Percentiles rank a stretch among this genome's conserved stretches.
Conservation (phyloP, 2,888 invertebrate species). For the Mechanitis mazaeus region DNA sequence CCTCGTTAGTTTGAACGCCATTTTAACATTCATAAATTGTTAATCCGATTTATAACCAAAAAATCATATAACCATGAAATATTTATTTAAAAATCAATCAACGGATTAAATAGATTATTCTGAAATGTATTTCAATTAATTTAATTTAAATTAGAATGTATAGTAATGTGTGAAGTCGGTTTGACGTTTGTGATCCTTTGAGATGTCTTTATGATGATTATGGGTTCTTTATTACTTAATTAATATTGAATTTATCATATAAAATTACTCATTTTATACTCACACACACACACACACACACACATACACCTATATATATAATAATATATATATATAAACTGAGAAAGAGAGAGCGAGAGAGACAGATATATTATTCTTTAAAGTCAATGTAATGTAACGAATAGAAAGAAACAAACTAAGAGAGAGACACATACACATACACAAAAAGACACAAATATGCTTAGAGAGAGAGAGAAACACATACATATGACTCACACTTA, state of each 20-base stretch:
- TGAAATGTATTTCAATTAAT: background rate
- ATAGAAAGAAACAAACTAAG: too few relatives aligned
- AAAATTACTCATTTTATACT: too few relatives aligned
- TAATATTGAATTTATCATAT: background rate
- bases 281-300: too few relatives aligned
- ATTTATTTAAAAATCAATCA: conserved; percentile 12
- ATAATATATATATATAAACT: too few relatives aligned
- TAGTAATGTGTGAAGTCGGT: background rate
- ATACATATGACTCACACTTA: too few relatives aligned
- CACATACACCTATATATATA: too few relatives aligned
- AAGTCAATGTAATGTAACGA: too few relatives aligned
- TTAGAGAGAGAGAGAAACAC: too few relatives aligned
- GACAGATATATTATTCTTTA: too few relatives aligned
- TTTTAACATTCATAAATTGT: background rate
- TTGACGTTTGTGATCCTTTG: background rate
- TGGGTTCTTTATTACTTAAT: background rate
- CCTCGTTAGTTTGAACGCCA: background rate
- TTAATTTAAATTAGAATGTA: background rate
- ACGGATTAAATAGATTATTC: conserved; percentile 4
- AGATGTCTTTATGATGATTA: background rate
- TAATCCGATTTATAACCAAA: conserved; percentile 11
- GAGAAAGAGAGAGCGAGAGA: too few relatives aligned
- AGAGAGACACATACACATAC: too few relatives aligned
- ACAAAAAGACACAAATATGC: too few relatives aligned
- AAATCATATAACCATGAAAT: conserved; percentile 12